phyloP scores from a whole-genome alignment of 2,113 vertebrate species.

The Azemiops feae region DNA sequence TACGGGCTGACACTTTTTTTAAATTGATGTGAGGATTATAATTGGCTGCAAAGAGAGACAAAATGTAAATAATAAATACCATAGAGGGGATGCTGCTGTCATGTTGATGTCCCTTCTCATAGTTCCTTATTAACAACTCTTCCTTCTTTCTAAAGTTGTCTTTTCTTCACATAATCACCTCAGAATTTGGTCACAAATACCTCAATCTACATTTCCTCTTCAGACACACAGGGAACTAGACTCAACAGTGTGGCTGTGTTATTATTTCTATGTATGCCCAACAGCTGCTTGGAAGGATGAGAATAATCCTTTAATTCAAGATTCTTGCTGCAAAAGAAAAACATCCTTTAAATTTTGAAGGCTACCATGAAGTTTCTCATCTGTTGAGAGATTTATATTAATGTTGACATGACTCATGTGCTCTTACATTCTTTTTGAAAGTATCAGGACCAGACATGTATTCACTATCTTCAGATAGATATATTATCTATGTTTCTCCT shows the following conservation, averaged over 20 bases:
- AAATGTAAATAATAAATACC: background rate
- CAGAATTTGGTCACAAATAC: too few species aligned
- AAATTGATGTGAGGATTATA: background rate
- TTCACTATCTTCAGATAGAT: background rate
- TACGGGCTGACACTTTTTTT: background rate
- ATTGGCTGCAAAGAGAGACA: background rate
- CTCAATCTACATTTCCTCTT: background rate
- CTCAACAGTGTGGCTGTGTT: background rate
- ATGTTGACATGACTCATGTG: constrained; percentile 5
- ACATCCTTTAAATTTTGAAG: background rate
- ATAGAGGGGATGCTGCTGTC: background rate
- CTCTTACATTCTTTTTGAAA: background rate
- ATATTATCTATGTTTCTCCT: background rate
- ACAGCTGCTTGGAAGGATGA: constrained; percentile 10
- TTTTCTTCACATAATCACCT: background rate
- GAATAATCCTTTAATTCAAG: constrained; percentile 26
- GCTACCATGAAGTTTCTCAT: background rate
- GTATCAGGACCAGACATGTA: background rate
- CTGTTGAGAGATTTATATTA: constrained; percentile 15
- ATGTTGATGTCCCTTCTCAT: background rate
- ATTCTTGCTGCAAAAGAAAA: background rate
- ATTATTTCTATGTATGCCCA: background rate
- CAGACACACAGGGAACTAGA: background rate
- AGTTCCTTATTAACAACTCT: background rate
- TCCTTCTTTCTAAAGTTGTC: background rate